These are phyloP conservation scores for Raja brachyura DNA, from an alignment of 2,113 vertebrate species.

Conservation along the genomic window DNA sequence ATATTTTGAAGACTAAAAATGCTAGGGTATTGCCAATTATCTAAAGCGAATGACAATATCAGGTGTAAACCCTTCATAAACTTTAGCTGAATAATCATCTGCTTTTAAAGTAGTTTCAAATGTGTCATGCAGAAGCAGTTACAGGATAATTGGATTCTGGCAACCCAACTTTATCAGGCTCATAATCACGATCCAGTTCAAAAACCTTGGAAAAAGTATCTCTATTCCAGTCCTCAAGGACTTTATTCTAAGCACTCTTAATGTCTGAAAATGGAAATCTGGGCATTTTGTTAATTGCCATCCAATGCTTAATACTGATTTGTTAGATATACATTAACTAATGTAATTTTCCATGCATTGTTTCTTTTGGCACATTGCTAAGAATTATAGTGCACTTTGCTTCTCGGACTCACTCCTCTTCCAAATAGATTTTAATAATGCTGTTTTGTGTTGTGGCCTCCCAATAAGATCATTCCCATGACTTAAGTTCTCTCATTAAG, in stretches of 20 bases:
- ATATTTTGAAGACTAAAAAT: not conserved
- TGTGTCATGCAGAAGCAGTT: not conserved
- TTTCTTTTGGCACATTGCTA: no score
- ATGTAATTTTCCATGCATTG: no score
- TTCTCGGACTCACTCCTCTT: no score
- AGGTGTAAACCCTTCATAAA: not conserved
- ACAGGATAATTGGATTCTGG: not conserved
- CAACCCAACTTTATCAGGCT: not conserved
- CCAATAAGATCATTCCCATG: no score
- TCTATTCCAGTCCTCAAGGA: not conserved
- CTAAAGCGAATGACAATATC: not conserved
- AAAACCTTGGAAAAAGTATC: not conserved
- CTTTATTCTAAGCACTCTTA: not conserved
- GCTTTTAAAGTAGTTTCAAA: not conserved
- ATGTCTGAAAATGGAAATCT: not conserved
- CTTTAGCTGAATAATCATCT: not conserved
- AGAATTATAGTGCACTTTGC: no score
- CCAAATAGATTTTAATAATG: no score
- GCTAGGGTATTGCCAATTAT: not conserved
- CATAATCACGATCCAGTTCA: not conserved
- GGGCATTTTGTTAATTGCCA: not conserved
- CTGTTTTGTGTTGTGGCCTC: no score
- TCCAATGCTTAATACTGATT: no score
- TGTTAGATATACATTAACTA: no score
- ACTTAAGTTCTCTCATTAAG: no score